A percentile compares a stretch with the other conserved stretches of the same genome.
phyloP scores from a whole-genome alignment of 2,113 vertebrate genomes.

The Probosciger aterrimus region DNA sequence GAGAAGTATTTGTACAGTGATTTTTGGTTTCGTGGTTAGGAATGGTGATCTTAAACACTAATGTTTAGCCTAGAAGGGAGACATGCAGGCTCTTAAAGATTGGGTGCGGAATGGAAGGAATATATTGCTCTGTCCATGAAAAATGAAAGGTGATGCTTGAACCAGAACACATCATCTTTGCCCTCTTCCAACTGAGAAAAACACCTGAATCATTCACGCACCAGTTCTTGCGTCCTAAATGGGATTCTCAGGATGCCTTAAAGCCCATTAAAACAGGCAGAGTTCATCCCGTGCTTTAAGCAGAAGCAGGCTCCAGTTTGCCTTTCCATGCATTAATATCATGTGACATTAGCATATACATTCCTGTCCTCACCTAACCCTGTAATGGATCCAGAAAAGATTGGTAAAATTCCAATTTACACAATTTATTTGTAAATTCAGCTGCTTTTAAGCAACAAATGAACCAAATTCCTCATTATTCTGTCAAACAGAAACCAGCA shows the following conservation, averaged over 20 bases:
- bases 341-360: rapidly evolving
- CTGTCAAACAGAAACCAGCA: neutral
- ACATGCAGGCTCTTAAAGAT: rapidly evolving
- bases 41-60: neutral
- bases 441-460: neutral
- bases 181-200: neutral
- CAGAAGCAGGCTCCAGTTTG: neutral
- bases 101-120: neutral
- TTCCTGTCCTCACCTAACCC: rapidly evolving
- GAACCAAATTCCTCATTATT: neutral
- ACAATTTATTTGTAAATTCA: neutral
- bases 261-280: neutral
- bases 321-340: neutral
- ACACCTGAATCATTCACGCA: neutral
- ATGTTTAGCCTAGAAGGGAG: neutral
- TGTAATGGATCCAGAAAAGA: neutral
- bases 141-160: neutral
- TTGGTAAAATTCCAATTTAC: neutral
- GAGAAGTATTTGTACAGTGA: rapidly evolving
- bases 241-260: neutral
- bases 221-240: rapidly evolving
- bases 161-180: neutral
- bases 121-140: neutral
- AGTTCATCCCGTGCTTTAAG: neutral
- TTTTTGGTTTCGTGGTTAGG: neutral